Evolutionary conservation across 2,888 invertebrate species (phyloP), one percentile per base, ranked within the genome.

Genomic region (Seladonia tumulorum): DNA sequence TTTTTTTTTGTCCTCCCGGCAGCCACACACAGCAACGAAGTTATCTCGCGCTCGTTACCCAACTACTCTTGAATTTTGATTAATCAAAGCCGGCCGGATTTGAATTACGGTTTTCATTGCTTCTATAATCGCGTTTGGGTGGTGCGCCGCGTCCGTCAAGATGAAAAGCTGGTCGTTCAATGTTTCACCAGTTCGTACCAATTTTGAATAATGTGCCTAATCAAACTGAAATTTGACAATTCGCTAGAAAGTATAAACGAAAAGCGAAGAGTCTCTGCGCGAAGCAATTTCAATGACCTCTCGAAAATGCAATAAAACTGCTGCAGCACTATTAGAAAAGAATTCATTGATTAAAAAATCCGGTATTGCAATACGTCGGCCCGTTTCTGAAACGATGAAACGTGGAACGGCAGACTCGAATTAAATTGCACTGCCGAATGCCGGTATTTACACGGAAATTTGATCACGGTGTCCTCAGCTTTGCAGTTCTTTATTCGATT

Each of bases 11-110:
- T 35, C 35, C 22, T 4, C 0, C 18, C 39, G 35, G n/a, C 18
- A n/a, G 70, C 5, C 14, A 35, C 60, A 70, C 60, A 39, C n/a
- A 29, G 16, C 71, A 71, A 66, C 82, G 16, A 75, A 76, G 66
- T 68, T 76, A 66, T 66, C 66, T 68, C 42, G 66, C 45, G 29
- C 76, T 16, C 63, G 49, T 82, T 72, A 71, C 53, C 70, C 42
- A 42, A 42, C 82, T 82, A 75, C 83, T 42, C 70, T 10, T 76
- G 45, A 63, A 83, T 83, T 82, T 82, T 76, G 82, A 83, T 83
- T 83, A 83, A 83, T 83, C 83, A 72, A 71, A 42, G 45, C 76
- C 45, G 1, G 10, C 29, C 22, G 16, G 35, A 29, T 47, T 60
- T 53, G 45, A 74, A 82, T 81, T 53, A 60, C 39, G 82, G 22